Evolutionary conservation across 2,888 invertebrate species (phyloP), one percentile per base, ranked within the genome.

Genomic region (Ectemnius lituratus): DNA sequence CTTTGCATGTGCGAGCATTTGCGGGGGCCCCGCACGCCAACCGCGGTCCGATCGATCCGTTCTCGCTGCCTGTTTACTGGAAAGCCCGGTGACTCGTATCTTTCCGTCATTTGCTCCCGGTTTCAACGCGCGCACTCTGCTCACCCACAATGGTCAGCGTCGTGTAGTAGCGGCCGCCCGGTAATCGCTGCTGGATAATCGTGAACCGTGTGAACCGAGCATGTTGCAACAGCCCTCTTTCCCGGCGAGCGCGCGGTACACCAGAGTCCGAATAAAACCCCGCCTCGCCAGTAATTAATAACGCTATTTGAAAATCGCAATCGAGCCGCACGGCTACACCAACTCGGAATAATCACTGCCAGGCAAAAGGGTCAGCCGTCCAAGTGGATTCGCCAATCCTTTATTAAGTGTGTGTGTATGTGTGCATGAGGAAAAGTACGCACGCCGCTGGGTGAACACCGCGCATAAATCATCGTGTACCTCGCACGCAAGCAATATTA

Each of bases 81-180:
- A 66, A 73, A 78, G 70, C 76, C 58, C 64, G 64, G 62, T 76
- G 79, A 79, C 69, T 80, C 80, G 73, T 74, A 80, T 79, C 80
- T 79, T 80, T 76, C 73, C 73, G 59, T 57, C 76, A 65, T 69
- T 76, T 70, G 73, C 68, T 62, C 64, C 37, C 65, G 65, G 18
- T 74, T 67, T 71, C 70, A 62, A 56, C 68, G 57, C 58, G 70
- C 66, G 67, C 69, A 11, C 37, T 37, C 37, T 11, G 0, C 37
- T 37, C 62, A 16, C 52, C 16, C n/a, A 52, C 78, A 64, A 57
- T 58, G 62, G 37, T 37, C 37, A n/a, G 14, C 58, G 16, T 20
- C 20, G 4, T 58, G 14, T 18, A 16, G 23, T 18, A 8, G 18
- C 74, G 46, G 57, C 52, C 56, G 14, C 60, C 68, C 69, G 78